Evolutionary conservation across 2,113 vertebrate genomes (phyloP), one percentile per base, ranked within the genome.

Genomic region (Malaclemys terrapin): DNA sequence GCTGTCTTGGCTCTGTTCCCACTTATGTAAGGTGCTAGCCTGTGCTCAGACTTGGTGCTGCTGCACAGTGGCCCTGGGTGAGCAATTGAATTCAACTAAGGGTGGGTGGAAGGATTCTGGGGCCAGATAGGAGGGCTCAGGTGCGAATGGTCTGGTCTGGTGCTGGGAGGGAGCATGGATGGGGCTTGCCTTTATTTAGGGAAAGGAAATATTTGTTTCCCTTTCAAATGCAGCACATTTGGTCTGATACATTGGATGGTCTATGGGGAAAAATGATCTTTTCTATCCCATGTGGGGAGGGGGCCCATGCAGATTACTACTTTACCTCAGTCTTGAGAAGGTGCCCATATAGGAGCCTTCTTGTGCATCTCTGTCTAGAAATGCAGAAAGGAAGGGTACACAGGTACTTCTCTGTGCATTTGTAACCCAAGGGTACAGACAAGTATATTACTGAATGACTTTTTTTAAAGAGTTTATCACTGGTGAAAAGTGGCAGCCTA

Each of bases 21-120:
- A 72, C 90, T 98, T 97, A 97, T 3, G 31, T 97, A 96, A 98
- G 75, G 65, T 20, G 84, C 62, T 95, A 78, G 91, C 47, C 22
- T 91, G 59, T 78, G 65, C 79, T 91, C 1, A 2, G 5, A 27
- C 87, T 50, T 29, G 3, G 91, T 91, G 20, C 19, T 45, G 72
- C 57, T 85, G n/a, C 69, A 20, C 10, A 88, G 27, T 72, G 62
- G 2, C 52, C 2, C 2, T 3, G 3, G 14, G 35, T 50, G 42
- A 47, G 38, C 11, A 80, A 25, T 1, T 85, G 13, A 7, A 76
- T 45, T 76, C 12, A 47, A 13, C 25, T 4, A 47, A 78, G 24
- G 3, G 42, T 47, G 45, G 12, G 42, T 76, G 8, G 62, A 78
- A 17, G 69, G 3, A 10, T 90, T 83, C 8, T 2, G 0, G 75